These are phyloP conservation scores for Brachionus koreanus DNA, from an alignment of 1,140 invertebrate species.

Conservation along the genomic window DNA sequence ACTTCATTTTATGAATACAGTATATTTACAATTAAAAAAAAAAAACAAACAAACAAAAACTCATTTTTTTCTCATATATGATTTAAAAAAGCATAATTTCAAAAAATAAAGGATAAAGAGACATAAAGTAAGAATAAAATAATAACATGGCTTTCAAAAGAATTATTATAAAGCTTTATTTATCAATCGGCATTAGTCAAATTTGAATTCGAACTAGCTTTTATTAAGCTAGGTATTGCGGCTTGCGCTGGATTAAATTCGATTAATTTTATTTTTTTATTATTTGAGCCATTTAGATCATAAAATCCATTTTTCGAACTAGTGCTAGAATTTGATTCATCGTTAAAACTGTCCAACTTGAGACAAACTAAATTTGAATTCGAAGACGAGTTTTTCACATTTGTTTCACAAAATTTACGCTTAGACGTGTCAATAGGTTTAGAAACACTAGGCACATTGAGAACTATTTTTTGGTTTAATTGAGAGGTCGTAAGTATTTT, in stretches of 20 bases:
- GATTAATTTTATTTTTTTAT: slow-evolving; percentile 5
- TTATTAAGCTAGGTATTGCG: background rate
- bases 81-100: background rate
- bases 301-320: slow-evolving; percentile 32
- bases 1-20: background rate
- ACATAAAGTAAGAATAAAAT: background rate
- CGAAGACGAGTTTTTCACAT: background rate
- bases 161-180: background rate
- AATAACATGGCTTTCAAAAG: background rate
- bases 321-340: slow-evolving; percentile 6
- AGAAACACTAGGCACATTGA: background rate
- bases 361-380: slow-evolving; percentile 25
- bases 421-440: background rate
- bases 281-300: background rate
- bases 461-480: background rate
- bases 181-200: background rate
- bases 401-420: background rate
- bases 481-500: background rate
- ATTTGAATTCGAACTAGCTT: background rate
- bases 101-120: background rate
- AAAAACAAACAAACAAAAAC: background rate
- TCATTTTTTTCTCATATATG: background rate
- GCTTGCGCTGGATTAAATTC: background rate
- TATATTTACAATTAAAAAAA: background rate
- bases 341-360: slow-evolving; percentile 8